Percentiles rank a stretch among this genome's conserved stretches.
Conservation (phyloP, 2,797 vertebrate genomes). For the Halcyon leucocephala region DNA sequence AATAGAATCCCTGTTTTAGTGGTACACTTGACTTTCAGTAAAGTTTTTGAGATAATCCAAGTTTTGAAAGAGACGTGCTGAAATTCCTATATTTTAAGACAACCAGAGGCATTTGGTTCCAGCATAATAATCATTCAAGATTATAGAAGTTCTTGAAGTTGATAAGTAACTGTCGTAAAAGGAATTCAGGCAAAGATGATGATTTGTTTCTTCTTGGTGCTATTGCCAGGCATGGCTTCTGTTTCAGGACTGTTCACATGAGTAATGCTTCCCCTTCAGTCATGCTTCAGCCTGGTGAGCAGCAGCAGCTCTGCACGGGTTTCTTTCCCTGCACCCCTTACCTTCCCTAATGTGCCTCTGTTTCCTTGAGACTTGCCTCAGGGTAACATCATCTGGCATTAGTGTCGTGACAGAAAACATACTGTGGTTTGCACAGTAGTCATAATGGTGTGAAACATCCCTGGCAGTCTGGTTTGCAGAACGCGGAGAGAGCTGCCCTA, state of each 20-base stretch:
- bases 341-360: not conserved
- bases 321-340: not conserved
- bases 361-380: not conserved
- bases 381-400: not conserved
- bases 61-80: not conserved
- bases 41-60: not conserved
- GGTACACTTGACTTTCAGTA: not conserved
- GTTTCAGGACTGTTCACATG: not conserved
- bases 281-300: not conserved
- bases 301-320: not conserved
- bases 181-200: not conserved
- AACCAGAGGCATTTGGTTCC: not conserved
- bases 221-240: not conserved
- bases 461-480: not conserved
- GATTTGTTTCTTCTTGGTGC: conserved; percentile 30
- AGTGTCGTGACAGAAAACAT: not conserved
- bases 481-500: not conserved
- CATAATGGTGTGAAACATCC: not conserved
- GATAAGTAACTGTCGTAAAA: conserved; percentile 11
- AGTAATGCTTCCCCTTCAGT: not conserved
- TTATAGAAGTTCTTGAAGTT: conserved; percentile 18
- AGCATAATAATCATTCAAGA: not conserved
- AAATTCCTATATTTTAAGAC: not conserved
- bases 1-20: not conserved
- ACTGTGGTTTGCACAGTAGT: not conserved